A percentile compares a stretch with the other conserved stretches of the same genome.
Evolutionary conservation across 2,797 vertebrate genomes (phyloP).

Genomic region (Knipowitschia caucasica): DNA sequence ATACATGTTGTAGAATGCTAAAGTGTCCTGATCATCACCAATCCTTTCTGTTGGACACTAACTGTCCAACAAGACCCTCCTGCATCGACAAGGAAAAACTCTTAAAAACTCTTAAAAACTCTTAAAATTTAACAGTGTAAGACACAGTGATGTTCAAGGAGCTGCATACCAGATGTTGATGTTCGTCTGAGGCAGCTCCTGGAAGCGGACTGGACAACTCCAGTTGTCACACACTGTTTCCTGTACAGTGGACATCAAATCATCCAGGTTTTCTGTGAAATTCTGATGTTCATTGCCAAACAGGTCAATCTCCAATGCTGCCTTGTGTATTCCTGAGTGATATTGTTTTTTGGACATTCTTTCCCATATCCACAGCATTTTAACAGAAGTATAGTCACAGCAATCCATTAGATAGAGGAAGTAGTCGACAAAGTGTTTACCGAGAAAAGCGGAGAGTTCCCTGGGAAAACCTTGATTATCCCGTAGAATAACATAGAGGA

Average conservation of each 20-base stretch:
- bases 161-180: conserved; percentile 82
- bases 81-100: too few relatives aligned
- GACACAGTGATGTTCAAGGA: neutral
- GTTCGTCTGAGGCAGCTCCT: conserved; percentile 78
- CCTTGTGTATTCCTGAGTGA: conserved; percentile 80
- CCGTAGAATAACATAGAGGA: conserved; percentile 86
- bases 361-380: conserved; percentile 92
- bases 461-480: conserved; percentile 83
- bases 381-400: conserved; percentile 86
- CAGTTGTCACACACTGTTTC: conserved; percentile 84
- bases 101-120: too few relatives aligned
- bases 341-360: conserved; percentile 89
- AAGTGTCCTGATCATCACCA: too few relatives aligned
- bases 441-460: conserved; percentile 83
- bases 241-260: conserved; percentile 87
- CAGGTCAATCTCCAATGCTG: conserved; percentile 85
- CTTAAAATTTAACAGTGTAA: too few relatives aligned
- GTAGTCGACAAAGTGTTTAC: conserved; percentile 83
- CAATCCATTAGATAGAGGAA: conserved; percentile 91
- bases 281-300: conserved; percentile 92
- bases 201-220: conserved; percentile 78
- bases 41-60: too few relatives aligned
- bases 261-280: conserved; percentile 88
- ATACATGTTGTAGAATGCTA: too few relatives aligned
- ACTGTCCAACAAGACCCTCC: too few relatives aligned